These are phyloP conservation scores for Tipula confusa DNA, from an alignment of 2,888 invertebrate species.

Conservation along the genomic window DNA sequence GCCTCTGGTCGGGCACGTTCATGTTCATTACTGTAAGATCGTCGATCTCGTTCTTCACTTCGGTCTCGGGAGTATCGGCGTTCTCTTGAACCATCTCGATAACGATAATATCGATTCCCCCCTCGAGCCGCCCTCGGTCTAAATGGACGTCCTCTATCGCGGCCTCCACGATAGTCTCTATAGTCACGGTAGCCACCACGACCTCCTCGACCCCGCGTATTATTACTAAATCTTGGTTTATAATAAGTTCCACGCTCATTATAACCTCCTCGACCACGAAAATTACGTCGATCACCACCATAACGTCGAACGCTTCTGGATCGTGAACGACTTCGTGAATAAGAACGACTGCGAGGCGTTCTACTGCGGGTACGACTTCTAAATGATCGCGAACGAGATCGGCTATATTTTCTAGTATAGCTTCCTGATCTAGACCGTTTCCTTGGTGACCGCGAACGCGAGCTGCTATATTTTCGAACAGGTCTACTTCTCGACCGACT, in stretches of 20 bases:
- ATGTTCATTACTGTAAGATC: slow-evolving; percentile 13
- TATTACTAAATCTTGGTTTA: slow-evolving; percentile 66
- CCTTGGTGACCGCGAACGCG: slow-evolving; percentile 40
- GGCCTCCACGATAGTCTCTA: slow-evolving; percentile 32
- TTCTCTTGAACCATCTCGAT: slow-evolving; percentile 49
- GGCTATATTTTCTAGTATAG: slow-evolving; percentile 32
- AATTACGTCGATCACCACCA: slow-evolving; percentile 34
- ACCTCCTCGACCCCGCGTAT: slow-evolving; percentile 53
- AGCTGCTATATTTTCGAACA: slow-evolving; percentile 32
- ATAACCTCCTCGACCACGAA: slow-evolving; percentile 37
- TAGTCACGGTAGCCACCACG: slow-evolving; percentile 39
- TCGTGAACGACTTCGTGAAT: slow-evolving; percentile 37
- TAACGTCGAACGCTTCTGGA: slow-evolving; percentile 36
- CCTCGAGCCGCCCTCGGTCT: slow-evolving; percentile 35
- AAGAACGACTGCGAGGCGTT: neutral
- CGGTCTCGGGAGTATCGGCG: slow-evolving; percentile 56
- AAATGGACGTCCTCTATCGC: slow-evolving; percentile 27
- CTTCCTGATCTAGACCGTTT: slow-evolving; percentile 34
- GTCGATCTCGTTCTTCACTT: slow-evolving; percentile 45
- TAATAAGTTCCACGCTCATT: slow-evolving; percentile 51
- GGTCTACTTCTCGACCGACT: slow-evolving; percentile 38
- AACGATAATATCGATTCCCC: slow-evolving; percentile 43
- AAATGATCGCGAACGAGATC: slow-evolving; percentile 38
- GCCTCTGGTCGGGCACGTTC: neutral
- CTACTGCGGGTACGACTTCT: slow-evolving; percentile 31